These are phyloP conservation scores for Belgica antarctica DNA, from an alignment of 2,888 invertebrate genomes.

Conservation along the genomic window DNA sequence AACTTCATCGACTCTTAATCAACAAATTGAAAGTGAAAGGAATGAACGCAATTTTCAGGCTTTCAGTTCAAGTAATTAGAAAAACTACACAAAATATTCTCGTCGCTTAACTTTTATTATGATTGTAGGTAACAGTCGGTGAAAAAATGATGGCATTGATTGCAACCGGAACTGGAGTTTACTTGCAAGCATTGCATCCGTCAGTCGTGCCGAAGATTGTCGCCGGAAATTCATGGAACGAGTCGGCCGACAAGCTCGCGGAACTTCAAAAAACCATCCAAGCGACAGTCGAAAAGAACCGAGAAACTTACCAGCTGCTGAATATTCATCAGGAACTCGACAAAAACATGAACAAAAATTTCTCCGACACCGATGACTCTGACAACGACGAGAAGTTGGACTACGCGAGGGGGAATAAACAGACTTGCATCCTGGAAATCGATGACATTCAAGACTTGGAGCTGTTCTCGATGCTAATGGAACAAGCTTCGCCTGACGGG, in stretches of 20 bases:
- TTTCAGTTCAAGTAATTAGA: constrained; percentile 75
- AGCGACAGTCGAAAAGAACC: constrained; percentile 69
- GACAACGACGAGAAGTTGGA: constrained; percentile 68
- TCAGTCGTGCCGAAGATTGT: constrained; percentile 71
- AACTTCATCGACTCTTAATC: constrained; percentile 84
- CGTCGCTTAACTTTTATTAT: too few species aligned
- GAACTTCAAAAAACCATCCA: constrained; percentile 68
- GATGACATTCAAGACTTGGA: constrained; percentile 82
- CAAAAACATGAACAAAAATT: constrained; percentile 46
- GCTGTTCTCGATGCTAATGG: constrained; percentile 70
- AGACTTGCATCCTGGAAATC: constrained; percentile 77
- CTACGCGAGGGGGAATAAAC: constrained; percentile 71
- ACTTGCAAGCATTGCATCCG: constrained; percentile 73
- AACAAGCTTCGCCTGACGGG: constrained; percentile 70
- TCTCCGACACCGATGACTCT: constrained; percentile 63
- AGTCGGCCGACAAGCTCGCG: constrained; percentile 63
- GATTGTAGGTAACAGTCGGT: constrained; percentile 79
- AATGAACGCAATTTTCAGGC: constrained; percentile 90
- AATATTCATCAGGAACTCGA: constrained; percentile 42
- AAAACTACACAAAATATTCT: too few species aligned
- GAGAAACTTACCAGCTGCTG: constrained; percentile 67
- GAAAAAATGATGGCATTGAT: constrained; percentile 84
- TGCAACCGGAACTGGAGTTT: constrained; percentile 84
- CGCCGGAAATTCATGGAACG: constrained; percentile 64
- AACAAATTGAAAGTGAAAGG: constrained; percentile 91